These are phyloP conservation scores for Thalassarche chlororhynchos DNA, from an alignment of 2,113 vertebrate species.

Conservation along the genomic window DNA sequence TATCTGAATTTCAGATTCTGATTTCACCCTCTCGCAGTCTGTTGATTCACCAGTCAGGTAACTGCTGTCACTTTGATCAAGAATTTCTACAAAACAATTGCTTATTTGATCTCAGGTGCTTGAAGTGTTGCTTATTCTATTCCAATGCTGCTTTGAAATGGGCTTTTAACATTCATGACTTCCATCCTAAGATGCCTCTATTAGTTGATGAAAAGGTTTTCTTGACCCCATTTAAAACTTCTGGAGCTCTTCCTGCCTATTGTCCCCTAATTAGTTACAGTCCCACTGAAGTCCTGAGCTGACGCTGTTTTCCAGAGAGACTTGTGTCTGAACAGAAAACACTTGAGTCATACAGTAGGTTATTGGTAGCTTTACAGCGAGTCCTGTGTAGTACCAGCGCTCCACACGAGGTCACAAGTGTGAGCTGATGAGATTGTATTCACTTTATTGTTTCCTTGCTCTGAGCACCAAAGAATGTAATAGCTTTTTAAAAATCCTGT, in stretches of 20 bases:
- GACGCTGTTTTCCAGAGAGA: not conserved
- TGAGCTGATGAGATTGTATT: not conserved
- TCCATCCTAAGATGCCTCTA: not conserved
- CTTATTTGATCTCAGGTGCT: constrained; percentile 26
- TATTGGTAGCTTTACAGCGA: not conserved
- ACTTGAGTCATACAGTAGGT: not conserved
- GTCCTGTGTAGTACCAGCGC: not conserved
- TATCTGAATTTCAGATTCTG: not conserved
- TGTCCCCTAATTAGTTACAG: not conserved
- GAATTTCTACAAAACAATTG: constrained; percentile 3
- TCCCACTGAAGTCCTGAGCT: not conserved
- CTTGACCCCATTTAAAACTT: not conserved
- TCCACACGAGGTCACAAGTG: not conserved
- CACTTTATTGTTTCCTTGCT: not conserved
- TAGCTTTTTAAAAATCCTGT: not conserved
- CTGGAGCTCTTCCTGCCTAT: not conserved
- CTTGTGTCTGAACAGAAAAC: not conserved
- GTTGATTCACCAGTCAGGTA: not conserved
- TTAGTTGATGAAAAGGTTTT: constrained; percentile 10
- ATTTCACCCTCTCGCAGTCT: not conserved
- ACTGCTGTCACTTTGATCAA: not conserved
- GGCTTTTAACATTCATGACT: not conserved
- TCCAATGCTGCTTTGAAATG: constrained; percentile 34
- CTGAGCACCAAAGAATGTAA: not conserved
- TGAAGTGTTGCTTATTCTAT: not conserved